A percentile compares a stretch with the other conserved stretches of the same genome.
Conservation (phyloP, 2,888 invertebrate genomes). For the Noctua comes region DNA sequence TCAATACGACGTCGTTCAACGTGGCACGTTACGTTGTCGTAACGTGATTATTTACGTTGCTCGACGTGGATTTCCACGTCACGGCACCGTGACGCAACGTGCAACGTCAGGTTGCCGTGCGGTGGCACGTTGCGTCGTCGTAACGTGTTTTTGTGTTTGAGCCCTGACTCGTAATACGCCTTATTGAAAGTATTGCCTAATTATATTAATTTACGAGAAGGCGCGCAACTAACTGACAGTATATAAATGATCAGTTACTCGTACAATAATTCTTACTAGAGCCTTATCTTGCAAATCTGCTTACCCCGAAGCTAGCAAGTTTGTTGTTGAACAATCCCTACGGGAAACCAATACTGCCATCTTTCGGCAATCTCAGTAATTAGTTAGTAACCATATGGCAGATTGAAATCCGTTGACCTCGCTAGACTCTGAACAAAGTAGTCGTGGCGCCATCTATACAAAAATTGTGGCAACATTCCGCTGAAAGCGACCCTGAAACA, state of each 20-base stretch:
- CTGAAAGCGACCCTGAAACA: slow-evolving; percentile 50
- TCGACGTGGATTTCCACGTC: too few species aligned
- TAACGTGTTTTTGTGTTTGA: too few species aligned
- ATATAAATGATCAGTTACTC: not conserved
- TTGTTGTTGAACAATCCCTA: rapidly evolving
- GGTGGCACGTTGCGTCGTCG: too few species aligned
- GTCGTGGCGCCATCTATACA: slow-evolving; percentile 51
- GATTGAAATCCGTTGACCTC: not conserved
- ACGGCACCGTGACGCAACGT: too few species aligned
- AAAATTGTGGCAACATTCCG: not conserved
- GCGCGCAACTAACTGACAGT: not conserved
- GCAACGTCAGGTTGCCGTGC: too few species aligned
- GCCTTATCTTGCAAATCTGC: not conserved
- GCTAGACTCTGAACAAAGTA: not conserved
- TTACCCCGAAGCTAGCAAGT: not conserved
- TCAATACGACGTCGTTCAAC: too few species aligned
- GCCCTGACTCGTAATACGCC: too few species aligned
- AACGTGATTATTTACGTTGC: too few species aligned
- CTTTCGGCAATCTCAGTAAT: slow-evolving; percentile 11
- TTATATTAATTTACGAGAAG: not conserved
- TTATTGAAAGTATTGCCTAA: too few species aligned
- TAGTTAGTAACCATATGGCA: not conserved
- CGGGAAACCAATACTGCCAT: slow-evolving; percentile 20
- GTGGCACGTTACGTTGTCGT: too few species aligned
- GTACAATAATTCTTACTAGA: too few species aligned